phyloP scores from a whole-genome alignment of 2,113 vertebrate genomes.

The Menidia beryllina region DNA sequence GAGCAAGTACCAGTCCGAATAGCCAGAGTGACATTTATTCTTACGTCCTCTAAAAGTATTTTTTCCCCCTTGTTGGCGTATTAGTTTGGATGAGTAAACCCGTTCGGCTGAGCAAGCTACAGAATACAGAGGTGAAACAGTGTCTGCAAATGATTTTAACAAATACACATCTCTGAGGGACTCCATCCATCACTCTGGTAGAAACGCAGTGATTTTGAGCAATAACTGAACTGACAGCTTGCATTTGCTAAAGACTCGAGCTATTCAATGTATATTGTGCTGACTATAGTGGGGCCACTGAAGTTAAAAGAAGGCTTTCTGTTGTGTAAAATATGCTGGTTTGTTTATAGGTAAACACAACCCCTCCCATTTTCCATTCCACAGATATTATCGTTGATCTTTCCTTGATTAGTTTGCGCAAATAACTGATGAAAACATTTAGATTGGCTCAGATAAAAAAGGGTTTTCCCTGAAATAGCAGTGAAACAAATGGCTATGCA shows the following conservation, averaged over 20 bases:
- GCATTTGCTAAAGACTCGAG: neutral
- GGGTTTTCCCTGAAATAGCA: neutral
- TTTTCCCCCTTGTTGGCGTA: too few species aligned
- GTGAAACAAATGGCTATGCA: constrained; percentile 15
- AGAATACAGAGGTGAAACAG: neutral
- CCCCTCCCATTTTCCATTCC: neutral
- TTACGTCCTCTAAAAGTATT: too few species aligned
- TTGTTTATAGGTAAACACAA: neutral
- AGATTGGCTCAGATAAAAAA: neutral
- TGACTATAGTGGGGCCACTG: neutral
- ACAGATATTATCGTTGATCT: neutral
- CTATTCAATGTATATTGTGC: neutral
- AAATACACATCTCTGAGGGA: neutral
- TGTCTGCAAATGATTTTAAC: neutral
- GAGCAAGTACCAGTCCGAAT: too few species aligned
- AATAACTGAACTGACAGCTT: neutral
- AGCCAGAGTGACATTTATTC: too few species aligned
- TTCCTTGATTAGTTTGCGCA: neutral
- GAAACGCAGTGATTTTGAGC: constrained; percentile 12
- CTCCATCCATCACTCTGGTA: neutral
- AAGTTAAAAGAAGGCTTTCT: neutral
- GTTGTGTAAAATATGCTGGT: neutral
- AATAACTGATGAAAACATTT: neutral
- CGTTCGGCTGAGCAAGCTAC: neutral
- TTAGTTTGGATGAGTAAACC: too few species aligned